Conservation (phyloP, 2,113 vertebrate species). For the Pagrus major region DNA sequence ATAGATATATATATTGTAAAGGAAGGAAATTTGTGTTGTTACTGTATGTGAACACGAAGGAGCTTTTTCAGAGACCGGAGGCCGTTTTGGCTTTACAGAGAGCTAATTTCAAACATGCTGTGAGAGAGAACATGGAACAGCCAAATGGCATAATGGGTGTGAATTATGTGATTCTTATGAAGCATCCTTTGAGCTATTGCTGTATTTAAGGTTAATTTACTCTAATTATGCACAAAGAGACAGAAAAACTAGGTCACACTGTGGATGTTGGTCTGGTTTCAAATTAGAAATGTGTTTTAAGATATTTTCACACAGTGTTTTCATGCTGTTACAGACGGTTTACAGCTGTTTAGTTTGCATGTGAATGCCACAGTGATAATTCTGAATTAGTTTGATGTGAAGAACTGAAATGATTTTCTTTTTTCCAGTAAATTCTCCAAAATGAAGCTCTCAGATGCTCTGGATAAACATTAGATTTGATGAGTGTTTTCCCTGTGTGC, state of each 20-base stretch:
- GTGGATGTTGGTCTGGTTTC: background rate
- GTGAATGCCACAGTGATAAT: background rate
- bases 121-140: conserved; percentile 24
- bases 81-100: background rate
- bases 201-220: conserved; percentile 25
- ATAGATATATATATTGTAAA: too few species aligned
- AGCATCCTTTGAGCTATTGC: conserved; percentile 23
- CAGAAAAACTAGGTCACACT: conserved; percentile 13
- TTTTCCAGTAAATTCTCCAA: conserved; percentile 19
- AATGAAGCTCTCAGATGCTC: conserved; percentile 22
- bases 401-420: conserved; percentile 3
- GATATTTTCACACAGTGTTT: background rate
- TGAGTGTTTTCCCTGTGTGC: conserved; percentile 46
- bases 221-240: conserved; percentile 13
- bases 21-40: conserved; percentile 32
- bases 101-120: conserved; percentile 48
- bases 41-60: conserved; percentile 3
- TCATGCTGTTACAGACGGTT: background rate
- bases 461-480: conserved; percentile 46
- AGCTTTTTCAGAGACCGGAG: conserved; percentile 22
- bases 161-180: conserved; percentile 35
- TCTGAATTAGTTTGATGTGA: conserved; percentile 13
- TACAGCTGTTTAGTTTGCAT: background rate
- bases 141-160: conserved; percentile 18
- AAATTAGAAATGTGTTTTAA: background rate